Base-by-base conservation (phyloP, 2,113 vertebrate genomes). In the Deroptyus accipitrinus region DNA sequence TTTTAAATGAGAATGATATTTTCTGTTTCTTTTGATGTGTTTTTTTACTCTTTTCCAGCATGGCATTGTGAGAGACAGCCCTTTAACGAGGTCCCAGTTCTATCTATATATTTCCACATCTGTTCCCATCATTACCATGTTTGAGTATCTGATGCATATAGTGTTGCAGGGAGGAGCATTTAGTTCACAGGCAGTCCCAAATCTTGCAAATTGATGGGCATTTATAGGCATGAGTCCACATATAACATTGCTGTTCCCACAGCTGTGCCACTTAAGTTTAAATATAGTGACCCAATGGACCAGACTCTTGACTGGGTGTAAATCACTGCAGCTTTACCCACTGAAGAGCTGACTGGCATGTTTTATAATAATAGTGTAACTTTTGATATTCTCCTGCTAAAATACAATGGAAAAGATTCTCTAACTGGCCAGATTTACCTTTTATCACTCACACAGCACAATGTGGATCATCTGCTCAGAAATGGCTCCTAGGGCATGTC, bases 401-500 rank as follows among this genome's bases (percentile, higher is more conserved):
- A 54, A 61, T 7, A 4, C 22, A 3, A 15, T 52, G 62, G 17
- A 39, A 74, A 18, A 41, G 59, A 59, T 59, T 7, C 73, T 48
- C 46, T 39, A 42, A 33, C 35, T 42, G 62, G 46, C 24, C 64
- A 55, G n/a, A 23, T 69, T 67, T 63, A 48, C 52, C 51, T 81
- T 82, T 73, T 69, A n/a, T 63, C 72, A 48, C 46, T 88, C 5
- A 1, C 13, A 4, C 9, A 35, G 37, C 9, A 42, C 68, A 35
- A 9, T 0, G 19, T 0, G 8, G 44, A 33, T 62, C n/a, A 76
- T 30, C 66, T 39, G 77, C 28, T 44, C 0, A 0, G 64, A 75
- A 69, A 61, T 1, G 14, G 35, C 67, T 80, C 4, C 10, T 0
- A 55, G 68, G 64, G 25, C 48, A 63, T 2, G 0, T 41, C 9